Conservation (phyloP, 2,113 vertebrate genomes). For the Cercocebus atys region DNA sequence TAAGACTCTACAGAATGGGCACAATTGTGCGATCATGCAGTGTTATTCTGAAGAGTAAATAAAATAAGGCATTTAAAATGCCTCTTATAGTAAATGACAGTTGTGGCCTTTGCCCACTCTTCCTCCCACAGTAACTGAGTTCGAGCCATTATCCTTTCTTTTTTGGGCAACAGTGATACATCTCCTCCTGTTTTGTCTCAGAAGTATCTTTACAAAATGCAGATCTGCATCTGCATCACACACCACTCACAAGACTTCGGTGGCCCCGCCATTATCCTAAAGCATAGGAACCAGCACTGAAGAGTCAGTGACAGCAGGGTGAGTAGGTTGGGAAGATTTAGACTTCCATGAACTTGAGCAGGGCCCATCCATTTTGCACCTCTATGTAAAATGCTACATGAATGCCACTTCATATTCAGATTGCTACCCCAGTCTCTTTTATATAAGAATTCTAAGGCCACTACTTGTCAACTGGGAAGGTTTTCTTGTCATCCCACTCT, state of each 20-base stretch:
- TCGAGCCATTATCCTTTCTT: background rate
- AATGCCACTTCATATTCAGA: background rate
- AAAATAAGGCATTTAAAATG: background rate
- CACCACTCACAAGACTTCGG: background rate
- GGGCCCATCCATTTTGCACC: background rate
- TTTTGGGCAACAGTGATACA: background rate
- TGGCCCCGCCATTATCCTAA: background rate
- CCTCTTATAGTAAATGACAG: background rate
- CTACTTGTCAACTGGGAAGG: background rate
- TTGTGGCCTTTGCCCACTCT: background rate
- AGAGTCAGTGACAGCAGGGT: background rate
- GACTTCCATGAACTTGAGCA: background rate
- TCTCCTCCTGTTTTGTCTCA: background rate
- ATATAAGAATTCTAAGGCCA: background rate
- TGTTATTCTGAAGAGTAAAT: background rate
- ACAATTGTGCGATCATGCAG: background rate
- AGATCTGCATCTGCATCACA: background rate
- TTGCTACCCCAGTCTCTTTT: background rate
- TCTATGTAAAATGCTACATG: background rate
- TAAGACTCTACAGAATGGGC: background rate
- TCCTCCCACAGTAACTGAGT: background rate
- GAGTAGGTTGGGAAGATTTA: background rate
- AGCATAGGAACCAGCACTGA: background rate
- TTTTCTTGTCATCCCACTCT: background rate
- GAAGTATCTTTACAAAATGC: background rate